Conservation (phyloP, 1,140 invertebrate species). For the Pachypsylla venusta region DNA sequence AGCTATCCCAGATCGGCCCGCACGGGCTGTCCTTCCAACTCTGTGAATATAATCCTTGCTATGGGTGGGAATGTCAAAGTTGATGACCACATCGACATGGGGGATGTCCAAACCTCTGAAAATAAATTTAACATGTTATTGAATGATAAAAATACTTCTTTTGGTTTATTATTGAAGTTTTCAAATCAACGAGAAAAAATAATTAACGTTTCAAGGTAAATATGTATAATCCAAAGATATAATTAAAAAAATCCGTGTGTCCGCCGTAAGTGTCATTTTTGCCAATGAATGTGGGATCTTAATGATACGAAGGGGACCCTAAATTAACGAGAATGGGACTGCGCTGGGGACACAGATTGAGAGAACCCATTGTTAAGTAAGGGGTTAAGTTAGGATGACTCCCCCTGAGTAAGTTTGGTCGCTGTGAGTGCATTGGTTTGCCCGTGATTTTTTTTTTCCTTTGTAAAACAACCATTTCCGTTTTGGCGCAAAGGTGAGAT, state of each 20-base stretch:
- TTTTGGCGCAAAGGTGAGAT: no score
- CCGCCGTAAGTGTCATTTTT: no score
- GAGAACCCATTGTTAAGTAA: no score
- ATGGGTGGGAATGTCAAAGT: conserved; percentile 92
- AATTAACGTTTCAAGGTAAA: background rate
- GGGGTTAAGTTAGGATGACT: no score
- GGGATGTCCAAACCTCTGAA: conserved; percentile 94
- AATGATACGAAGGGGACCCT: no score
- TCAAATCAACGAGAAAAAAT: conserved; percentile 10
- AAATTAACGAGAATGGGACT: no score
- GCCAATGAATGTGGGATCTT: no score
- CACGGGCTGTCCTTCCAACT: conserved; percentile 90
- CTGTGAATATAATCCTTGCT: conserved; percentile 94
- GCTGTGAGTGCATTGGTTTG: no score
- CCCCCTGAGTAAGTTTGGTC: no score
- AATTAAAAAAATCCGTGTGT: conserved; percentile 15
- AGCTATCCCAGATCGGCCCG: conserved; percentile 70
- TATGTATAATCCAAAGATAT: conserved; percentile 1
- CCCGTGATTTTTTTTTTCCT: no score
- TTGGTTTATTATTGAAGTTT: background rate
- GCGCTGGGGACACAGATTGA: no score
- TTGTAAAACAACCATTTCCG: no score
- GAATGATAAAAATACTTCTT: conserved; percentile 8
- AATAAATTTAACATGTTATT: conserved; percentile 17
- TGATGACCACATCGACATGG: conserved; percentile 93